Evolutionary conservation across 2,113 vertebrate genomes (phyloP).

Genomic region (Nyctereutes procyonoides): DNA sequence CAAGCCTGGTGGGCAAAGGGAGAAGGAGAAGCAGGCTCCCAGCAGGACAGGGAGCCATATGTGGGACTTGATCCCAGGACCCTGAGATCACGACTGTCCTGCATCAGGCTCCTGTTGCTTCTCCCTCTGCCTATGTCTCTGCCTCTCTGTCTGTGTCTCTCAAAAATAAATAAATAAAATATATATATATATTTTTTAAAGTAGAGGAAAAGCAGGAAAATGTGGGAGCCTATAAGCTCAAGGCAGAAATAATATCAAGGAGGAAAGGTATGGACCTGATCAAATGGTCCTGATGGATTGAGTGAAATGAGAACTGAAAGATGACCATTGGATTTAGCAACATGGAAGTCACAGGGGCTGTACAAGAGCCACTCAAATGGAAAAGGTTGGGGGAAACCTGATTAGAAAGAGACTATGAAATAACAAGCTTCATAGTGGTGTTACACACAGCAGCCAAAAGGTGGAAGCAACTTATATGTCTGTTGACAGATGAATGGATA

Average conservation of each 20-base stretch:
- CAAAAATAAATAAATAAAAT: too few species aligned
- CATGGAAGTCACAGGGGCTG: not conserved
- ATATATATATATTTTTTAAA: too few species aligned
- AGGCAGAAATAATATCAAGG: not conserved
- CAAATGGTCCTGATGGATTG: not conserved
- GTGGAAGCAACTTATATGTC: not conserved
- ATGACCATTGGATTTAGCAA: not conserved
- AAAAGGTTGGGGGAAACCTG: not conserved
- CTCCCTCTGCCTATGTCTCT: too few species aligned
- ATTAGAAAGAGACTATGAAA: not conserved
- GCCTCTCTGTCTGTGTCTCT: too few species aligned
- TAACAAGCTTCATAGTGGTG: not conserved
- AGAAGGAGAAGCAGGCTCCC: too few species aligned
- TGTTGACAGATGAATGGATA: not conserved
- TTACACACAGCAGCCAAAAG: not conserved
- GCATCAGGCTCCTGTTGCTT: too few species aligned
- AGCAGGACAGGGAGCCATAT: too few species aligned
- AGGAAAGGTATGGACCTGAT: not conserved
- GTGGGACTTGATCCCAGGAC: too few species aligned
- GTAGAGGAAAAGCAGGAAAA: not conserved
- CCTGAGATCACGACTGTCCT: too few species aligned
- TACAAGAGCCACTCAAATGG: not conserved
- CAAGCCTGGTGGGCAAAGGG: too few species aligned
- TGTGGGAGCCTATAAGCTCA: not conserved
- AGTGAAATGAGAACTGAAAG: not conserved